A percentile compares a stretch with the other conserved stretches of the same genome.
These are phyloP conservation scores for Nemurella pictetii DNA, from an alignment of 2,888 invertebrate genomes.

Conservation along the genomic window DNA sequence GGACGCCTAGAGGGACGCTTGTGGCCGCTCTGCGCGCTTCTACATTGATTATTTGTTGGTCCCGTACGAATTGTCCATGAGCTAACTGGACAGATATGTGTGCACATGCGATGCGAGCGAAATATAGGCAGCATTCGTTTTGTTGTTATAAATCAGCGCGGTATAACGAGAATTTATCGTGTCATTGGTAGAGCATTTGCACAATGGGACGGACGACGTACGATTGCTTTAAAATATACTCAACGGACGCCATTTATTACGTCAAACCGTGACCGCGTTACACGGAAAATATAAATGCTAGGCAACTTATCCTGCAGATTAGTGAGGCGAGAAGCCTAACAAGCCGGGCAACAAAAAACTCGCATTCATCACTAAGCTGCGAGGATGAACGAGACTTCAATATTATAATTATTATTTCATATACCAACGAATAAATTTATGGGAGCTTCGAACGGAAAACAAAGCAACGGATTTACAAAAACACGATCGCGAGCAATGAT, in stretches of 20 bases:
- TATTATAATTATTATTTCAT: background rate
- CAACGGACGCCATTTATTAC: conserved; percentile 1
- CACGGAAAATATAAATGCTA: background rate
- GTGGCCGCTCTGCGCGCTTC: background rate
- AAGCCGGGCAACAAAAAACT: background rate
- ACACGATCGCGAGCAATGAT: background rate
- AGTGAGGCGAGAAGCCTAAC: background rate
- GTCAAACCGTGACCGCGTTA: background rate
- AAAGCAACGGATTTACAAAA: background rate
- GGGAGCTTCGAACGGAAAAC: background rate
- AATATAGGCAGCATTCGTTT: conserved; percentile 14
- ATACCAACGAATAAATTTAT: background rate
- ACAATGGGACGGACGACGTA: conserved; percentile 14
- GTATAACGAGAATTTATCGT: conserved; percentile 22
- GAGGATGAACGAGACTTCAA: background rate
- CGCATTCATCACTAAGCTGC: background rate
- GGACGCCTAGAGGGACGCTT: conserved; percentile 4
- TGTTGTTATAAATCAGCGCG: conserved; percentile 12
- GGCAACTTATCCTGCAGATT: conserved; percentile 1
- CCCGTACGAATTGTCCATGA: conserved; percentile 5
- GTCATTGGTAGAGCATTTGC: conserved; percentile 28
- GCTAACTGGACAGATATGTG: conserved; percentile 21
- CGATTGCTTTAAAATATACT: conserved; percentile 10
- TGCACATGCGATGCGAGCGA: background rate
- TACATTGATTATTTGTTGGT: conserved; percentile 32